Percentiles rank a stretch among this genome's conserved stretches.
Evolutionary conservation across 2,888 invertebrate genomes (phyloP).

Genomic region (Horisme vitalbata): DNA sequence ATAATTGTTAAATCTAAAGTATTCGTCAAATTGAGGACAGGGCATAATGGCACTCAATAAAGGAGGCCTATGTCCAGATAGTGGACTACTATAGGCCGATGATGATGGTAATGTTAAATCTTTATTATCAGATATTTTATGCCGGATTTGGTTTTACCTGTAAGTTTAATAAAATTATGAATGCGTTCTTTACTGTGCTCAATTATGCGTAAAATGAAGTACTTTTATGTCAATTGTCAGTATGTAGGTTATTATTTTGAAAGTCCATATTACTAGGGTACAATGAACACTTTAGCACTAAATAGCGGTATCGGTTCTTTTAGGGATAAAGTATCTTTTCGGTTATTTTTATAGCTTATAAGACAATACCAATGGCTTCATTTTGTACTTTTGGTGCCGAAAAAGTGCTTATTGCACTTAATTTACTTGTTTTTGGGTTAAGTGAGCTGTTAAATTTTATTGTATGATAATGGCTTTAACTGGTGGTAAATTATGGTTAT

Average conservation of each 20-base stretch:
- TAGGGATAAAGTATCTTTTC: conserved; percentile 34
- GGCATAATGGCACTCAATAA: too few relatives aligned
- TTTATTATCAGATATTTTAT: too few relatives aligned
- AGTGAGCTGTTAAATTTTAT: conserved; percentile 51
- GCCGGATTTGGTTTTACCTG: too few relatives aligned
- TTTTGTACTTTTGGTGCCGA: conserved; percentile 33
- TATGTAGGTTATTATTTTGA: conserved; percentile 28
- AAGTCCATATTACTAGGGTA: background rate
- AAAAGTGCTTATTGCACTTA: conserved; percentile 30
- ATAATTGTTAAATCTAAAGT: too few relatives aligned
- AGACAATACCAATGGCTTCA: conserved; percentile 43
- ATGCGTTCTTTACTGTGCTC: too few relatives aligned
- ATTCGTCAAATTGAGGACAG: too few relatives aligned
- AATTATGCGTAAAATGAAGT: too few relatives aligned
- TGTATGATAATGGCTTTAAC: conserved; percentile 41
- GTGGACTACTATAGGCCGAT: too few relatives aligned
- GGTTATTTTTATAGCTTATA: conserved; percentile 29
- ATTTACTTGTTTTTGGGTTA: conserved; percentile 42
- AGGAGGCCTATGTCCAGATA: too few relatives aligned
- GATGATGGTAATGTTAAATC: too few relatives aligned
- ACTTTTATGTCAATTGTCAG: too few relatives aligned
- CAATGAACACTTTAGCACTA: conserved; percentile 13
- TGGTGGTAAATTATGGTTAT: conserved; percentile 23
- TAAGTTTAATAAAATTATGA: too few relatives aligned
- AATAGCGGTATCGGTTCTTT: conserved; percentile 36